These are phyloP conservation scores for Microplitis manilae DNA, from an alignment of 2,888 invertebrate species.

Conservation along the genomic window DNA sequence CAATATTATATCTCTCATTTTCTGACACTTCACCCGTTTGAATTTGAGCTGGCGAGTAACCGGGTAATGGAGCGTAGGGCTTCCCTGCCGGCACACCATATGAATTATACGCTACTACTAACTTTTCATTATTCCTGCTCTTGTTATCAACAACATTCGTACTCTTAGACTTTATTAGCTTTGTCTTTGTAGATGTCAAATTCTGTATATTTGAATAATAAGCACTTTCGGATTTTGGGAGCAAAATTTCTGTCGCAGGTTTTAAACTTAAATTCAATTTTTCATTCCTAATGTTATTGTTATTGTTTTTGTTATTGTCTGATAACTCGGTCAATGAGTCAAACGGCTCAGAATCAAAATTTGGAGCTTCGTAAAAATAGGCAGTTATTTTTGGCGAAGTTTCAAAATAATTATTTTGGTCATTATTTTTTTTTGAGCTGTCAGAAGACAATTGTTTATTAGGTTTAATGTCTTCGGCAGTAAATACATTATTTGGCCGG, in stretches of 20 bases:
- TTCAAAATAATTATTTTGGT: not conserved
- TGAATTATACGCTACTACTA: constrained; percentile 37
- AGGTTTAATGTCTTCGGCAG: constrained; percentile 34
- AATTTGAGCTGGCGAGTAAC: constrained; percentile 18
- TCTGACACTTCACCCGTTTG: constrained; percentile 46
- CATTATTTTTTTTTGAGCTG: too few species aligned
- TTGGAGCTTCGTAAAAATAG: constrained; percentile 46
- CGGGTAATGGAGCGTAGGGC: constrained; percentile 36
- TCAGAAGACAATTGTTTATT: too few species aligned
- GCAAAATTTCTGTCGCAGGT: constrained; percentile 16
- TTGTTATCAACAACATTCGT: not conserved
- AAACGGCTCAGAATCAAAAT: not conserved
- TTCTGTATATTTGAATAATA: not conserved
- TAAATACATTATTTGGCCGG: constrained; percentile 43
- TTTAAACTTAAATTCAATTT: not conserved
- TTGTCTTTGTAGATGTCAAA: not conserved
- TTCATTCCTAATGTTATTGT: not conserved
- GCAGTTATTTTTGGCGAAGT: constrained; percentile 41
- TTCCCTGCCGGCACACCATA: constrained; percentile 49
- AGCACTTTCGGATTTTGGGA: constrained; percentile 5
- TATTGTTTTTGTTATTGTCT: constrained; percentile 1
- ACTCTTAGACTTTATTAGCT: not conserved
- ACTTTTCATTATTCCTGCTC: constrained; percentile 30
- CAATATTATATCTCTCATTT: constrained; percentile 4
- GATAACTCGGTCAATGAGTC: too few species aligned